Evolutionary conservation across 2,113 vertebrate species (phyloP).

Genomic region (Raja brachyura): DNA sequence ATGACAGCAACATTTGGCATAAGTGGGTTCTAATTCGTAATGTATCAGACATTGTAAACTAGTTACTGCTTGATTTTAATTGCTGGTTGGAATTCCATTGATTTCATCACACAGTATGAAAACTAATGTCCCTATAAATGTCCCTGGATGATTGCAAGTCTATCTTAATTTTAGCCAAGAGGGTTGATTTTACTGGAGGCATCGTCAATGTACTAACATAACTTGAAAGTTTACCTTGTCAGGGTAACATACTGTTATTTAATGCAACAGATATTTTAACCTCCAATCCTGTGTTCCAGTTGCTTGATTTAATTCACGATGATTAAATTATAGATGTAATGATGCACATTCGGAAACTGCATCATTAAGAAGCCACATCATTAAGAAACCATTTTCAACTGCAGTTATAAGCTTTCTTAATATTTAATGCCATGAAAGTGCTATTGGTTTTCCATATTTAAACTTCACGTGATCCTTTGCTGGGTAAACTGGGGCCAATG

Average conservation of each 20-base stretch:
- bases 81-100: background rate
- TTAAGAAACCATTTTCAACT: background rate
- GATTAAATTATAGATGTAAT: background rate
- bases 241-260: background rate
- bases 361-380: background rate
- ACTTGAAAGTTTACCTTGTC: background rate
- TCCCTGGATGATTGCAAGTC: background rate
- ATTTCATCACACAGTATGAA: background rate
- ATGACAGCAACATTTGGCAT: background rate
- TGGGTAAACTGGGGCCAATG: background rate
- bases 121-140: background rate
- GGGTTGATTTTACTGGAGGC: background rate
- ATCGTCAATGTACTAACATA: background rate
- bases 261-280: background rate
- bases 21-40: background rate
- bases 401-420: background rate
- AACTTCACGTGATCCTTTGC: background rate
- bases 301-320: background rate
- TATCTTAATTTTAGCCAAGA: background rate
- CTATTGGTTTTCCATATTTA: background rate
- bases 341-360: background rate
- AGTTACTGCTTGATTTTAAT: background rate
- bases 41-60: background rate
- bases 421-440: background rate
- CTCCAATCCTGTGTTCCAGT: background rate